phyloP scores from a whole-genome alignment of 2,888 invertebrate genomes.

The Aphidoletes aphidimyza region DNA sequence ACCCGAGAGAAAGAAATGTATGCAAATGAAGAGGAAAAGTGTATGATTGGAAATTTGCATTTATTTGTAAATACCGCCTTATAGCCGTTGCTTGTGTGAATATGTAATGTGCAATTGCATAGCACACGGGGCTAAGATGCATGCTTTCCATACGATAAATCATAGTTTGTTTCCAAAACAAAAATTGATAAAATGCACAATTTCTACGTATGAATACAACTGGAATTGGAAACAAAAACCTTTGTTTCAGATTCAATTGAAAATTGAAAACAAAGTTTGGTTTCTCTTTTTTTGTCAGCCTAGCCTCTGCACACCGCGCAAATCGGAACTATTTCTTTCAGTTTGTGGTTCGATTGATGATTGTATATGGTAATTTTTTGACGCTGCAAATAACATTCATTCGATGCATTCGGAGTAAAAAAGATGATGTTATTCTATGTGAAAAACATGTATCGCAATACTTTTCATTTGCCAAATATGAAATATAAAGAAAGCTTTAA shows the following conservation, averaged over 20 bases:
- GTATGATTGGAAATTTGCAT: slow-evolving; percentile 51
- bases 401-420: no score
- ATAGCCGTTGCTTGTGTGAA: neutral
- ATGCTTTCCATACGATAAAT: slow-evolving; percentile 4
- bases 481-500: no score
- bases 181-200: neutral
- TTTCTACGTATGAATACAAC: neutral
- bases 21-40: slow-evolving; percentile 49
- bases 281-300: neutral
- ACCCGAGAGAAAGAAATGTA: neutral
- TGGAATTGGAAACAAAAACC: neutral
- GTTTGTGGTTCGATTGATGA: slow-evolving; percentile 40
- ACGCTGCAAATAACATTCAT: neutral
- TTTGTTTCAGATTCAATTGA: slow-evolving; percentile 25
- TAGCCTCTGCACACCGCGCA: no score
- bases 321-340: neutral
- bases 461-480: no score
- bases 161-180: slow-evolving; percentile 43
- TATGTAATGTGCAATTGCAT: neutral
- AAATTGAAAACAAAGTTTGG: neutral
- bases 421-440: no score
- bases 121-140: slow-evolving; percentile 10
- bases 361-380: neutral
- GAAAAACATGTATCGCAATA: no score
- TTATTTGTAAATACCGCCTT: neutral